A percentile compares a stretch with the other conserved stretches of the same genome.
These are phyloP conservation scores for Drosophila nebulosa DNA, from an alignment of 1,140 invertebrate species.

Conservation along the genomic window DNA sequence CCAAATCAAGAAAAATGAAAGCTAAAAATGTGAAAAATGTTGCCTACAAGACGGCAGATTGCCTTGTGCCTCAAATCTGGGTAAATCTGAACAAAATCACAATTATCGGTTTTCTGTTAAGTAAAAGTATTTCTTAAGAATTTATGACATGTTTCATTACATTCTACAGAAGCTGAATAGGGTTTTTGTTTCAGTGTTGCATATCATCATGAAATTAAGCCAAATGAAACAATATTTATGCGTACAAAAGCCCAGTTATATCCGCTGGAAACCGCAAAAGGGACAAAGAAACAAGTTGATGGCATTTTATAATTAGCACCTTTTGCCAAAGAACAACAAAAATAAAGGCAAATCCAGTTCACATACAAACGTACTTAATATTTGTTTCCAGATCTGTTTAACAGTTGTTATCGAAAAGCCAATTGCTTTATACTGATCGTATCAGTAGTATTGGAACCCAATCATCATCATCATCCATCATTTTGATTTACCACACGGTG, in stretches of 20 bases:
- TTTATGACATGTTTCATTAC: background rate
- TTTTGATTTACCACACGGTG: constrained; percentile 6
- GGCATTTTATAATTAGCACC: background rate
- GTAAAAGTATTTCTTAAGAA: background rate
- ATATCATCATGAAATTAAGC: background rate
- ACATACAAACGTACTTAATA: background rate
- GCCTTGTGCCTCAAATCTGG: no score
- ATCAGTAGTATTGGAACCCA: background rate
- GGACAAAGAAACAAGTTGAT: background rate
- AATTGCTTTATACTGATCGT: background rate
- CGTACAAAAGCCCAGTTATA: background rate
- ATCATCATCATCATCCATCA: constrained; percentile 3
- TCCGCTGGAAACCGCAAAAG: background rate
- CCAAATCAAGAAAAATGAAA: no score
- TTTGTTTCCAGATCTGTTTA: background rate
- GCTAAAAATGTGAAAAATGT: no score
- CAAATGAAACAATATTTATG: background rate
- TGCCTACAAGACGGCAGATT: no score
- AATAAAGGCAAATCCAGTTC: background rate
- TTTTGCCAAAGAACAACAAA: background rate
- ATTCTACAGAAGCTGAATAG: background rate
- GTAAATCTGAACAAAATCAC: no score
- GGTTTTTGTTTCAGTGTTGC: background rate
- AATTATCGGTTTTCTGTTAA: background rate
- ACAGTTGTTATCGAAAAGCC: background rate